A percentile compares a stretch with the other conserved stretches of the same genome.
Conservation (phyloP, 2,113 vertebrate species). For the Maylandia zebra region DNA sequence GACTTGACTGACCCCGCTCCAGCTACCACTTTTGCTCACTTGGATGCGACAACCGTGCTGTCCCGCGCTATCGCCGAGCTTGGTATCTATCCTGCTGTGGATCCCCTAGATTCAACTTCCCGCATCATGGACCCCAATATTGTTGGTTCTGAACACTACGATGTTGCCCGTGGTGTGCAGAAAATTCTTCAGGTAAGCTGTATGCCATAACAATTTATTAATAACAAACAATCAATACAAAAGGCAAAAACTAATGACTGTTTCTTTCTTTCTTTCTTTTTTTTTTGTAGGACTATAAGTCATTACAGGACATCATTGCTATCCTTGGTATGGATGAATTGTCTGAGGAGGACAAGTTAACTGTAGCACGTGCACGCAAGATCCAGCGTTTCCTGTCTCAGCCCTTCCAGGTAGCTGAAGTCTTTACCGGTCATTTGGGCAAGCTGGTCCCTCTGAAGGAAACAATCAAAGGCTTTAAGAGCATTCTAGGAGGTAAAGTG, state of each 20-base stretch:
- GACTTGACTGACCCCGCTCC: conserved; percentile 97
- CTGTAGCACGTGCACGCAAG: conserved; percentile 90
- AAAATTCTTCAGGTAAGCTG: conserved; percentile 84
- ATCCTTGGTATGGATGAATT: conserved; percentile 98
- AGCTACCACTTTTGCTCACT: conserved; percentile 96
- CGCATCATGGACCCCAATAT: conserved; percentile 99
- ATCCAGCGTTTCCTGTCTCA: conserved; percentile 97
- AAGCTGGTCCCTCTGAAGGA: conserved; percentile 95
- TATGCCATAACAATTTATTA: background rate
- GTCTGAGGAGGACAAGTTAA: conserved; percentile 96
- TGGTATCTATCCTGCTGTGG: conserved; percentile 96
- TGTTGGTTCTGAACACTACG: conserved; percentile 91
- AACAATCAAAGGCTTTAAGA: conserved; percentile 87
- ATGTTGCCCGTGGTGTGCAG: conserved; percentile 92
- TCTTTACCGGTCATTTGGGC: conserved; percentile 92
- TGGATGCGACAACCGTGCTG: conserved; percentile 96
- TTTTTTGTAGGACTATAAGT: conserved; percentile 87
- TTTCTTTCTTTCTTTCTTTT: background rate
- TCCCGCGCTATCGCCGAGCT: conserved; percentile 96
- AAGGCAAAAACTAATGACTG: conserved; percentile 23
- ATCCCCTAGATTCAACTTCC: conserved; percentile 97
- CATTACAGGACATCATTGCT: conserved; percentile 97
- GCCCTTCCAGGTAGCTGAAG: conserved; percentile 98
- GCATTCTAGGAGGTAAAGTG: conserved; percentile 81
- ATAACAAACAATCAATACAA: background rate